Evolutionary conservation across 1,140 invertebrate species (phyloP), one percentile per base, ranked within the genome.

Genomic region (Homalodisca vitripennis): DNA sequence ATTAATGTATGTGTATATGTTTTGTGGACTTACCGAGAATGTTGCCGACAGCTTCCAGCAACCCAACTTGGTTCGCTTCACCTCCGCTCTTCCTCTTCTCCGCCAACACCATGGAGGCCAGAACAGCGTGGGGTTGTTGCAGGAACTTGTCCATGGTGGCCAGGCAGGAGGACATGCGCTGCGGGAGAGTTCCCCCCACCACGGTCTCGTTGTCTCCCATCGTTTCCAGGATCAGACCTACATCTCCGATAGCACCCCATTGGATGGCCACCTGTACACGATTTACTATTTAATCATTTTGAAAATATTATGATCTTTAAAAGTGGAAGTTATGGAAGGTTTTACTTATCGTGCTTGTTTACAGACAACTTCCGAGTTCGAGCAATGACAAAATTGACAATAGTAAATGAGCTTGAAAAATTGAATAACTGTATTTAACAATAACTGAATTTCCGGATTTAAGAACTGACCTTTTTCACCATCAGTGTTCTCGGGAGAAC

Each of bases 181-280:
- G 97, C 2, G 96, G 96, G 66, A 97, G 74, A 3, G 95, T 97
- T 65, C 97, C 97, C 67, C 93, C 93, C 66, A 98, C 87, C 66
- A 93, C 92, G 0, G 88, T 92, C n/a, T 97, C 93, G 77, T 95
- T 95, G 70, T 85, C 85, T 26, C 77, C 83, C 84, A 97, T 89
- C 32, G 86, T 91, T 71, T 97, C 93, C 70, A 93, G 77, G 65
- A 98, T 87, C 26, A 98, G 82, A 68, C 97, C 97, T 24, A 98
- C 97, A 80, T 99, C 97, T 71, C 95, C 97, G 75, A 99, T 94
- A 48, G 95, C 95, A 73, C 97, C 97, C 96, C 97, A 99, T 79
- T 99, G 97, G 72, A 99, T 94, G 27, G 96, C 94, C 20, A 97
- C 65, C 75, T 76, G 53, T 17, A 22, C 29, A 71, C 55, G 27